Conservation (phyloP, 2,888 invertebrate genomes). For the Chironomus tentans region DNA sequence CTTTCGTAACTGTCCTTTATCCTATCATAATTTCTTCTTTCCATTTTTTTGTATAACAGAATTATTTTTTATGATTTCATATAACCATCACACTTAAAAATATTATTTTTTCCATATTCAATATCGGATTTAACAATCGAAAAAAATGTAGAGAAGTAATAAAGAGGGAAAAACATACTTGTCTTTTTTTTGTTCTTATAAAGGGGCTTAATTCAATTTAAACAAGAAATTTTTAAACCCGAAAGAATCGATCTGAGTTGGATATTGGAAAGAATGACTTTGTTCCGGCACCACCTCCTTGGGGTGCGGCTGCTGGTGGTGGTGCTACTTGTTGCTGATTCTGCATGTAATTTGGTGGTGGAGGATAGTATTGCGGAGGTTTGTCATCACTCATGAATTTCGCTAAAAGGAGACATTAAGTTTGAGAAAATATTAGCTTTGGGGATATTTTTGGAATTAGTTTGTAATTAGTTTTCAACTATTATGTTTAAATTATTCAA, state of each 20-base stretch:
- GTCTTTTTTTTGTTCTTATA: neutral
- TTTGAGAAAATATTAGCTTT: neutral
- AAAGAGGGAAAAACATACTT: neutral
- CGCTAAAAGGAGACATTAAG: slow-evolving; percentile 12
- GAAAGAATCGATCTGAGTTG: slow-evolving; percentile 26
- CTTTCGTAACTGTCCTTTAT: no score
- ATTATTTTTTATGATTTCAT: neutral
- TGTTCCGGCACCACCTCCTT: slow-evolving; percentile 45
- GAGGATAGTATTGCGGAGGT: slow-evolving; percentile 9
- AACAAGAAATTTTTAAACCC: slow-evolving; percentile 14
- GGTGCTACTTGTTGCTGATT: slow-evolving; percentile 44
- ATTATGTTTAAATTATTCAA: no score
- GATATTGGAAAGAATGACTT: slow-evolving; percentile 22
- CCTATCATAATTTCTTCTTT: no score
- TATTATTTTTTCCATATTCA: no score
- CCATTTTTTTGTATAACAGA: no score
- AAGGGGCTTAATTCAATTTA: slow-evolving; percentile 3
- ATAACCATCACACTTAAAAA: neutral
- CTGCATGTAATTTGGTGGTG: slow-evolving; percentile 35
- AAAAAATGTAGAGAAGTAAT: neutral
- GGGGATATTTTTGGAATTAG: no score
- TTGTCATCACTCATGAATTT: slow-evolving; percentile 31
- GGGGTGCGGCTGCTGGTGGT: slow-evolving; percentile 45
- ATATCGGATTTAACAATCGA: no score
- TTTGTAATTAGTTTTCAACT: no score